Conservation (phyloP, 1,140 invertebrate genomes). For the Triops longicaudatus region DNA sequence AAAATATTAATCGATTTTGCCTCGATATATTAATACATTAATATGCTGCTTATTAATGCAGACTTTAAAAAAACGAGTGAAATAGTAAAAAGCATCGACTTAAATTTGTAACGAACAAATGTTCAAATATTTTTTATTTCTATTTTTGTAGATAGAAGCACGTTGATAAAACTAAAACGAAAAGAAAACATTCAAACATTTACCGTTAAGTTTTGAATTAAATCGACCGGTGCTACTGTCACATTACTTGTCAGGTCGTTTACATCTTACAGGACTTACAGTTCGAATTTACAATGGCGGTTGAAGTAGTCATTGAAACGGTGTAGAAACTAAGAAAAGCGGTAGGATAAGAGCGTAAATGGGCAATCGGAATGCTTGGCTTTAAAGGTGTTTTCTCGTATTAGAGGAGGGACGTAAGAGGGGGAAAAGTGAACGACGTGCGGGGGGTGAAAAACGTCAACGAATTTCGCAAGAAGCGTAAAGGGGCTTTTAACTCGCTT, state of each 20-base stretch:
- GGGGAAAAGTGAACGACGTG: not conserved
- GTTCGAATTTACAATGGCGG: not conserved
- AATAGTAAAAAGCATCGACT: too few species aligned
- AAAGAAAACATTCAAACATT: too few species aligned
- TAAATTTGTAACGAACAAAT: too few species aligned
- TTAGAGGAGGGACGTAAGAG: not conserved
- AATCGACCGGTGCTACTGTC: too few species aligned
- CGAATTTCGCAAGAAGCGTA: not conserved
- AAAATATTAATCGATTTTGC: not conserved
- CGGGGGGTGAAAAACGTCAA: not conserved
- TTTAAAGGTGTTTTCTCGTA: not conserved
- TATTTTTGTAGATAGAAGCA: too few species aligned
- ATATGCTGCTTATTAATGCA: too few species aligned
- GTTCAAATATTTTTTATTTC: too few species aligned
- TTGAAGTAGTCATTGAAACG: not conserved
- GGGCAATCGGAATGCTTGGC: not conserved
- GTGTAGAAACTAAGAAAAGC: not conserved
- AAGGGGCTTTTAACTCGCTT: not conserved
- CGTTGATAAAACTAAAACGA: too few species aligned
- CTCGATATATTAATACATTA: not conserved
- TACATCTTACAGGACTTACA: too few species aligned
- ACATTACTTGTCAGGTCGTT: too few species aligned
- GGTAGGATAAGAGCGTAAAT: not conserved
- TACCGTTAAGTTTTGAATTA: too few species aligned
- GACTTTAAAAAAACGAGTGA: too few species aligned